These are phyloP conservation scores for Yponomeuta plumbellus DNA, from an alignment of 2,888 invertebrate genomes.

Conservation along the genomic window DNA sequence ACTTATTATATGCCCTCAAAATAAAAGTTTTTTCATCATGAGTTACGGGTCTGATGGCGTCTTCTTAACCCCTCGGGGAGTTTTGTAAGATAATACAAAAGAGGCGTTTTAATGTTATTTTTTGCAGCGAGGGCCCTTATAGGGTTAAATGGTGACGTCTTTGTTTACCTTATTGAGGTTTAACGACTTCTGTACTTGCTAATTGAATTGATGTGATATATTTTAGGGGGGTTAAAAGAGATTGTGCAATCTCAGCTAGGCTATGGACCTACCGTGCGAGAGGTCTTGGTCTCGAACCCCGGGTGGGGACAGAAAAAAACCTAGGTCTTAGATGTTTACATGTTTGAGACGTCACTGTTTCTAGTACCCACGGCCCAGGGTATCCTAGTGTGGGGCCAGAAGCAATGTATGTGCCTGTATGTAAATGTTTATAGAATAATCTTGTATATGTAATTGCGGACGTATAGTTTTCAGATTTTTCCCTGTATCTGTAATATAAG, in stretches of 20 bases:
- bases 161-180: neutral
- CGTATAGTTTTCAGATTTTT: too few relatives aligned
- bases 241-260: neutral
- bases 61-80: constrained; percentile 66
- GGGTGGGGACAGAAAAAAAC: too few relatives aligned
- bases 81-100: constrained; percentile 66
- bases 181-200: neutral
- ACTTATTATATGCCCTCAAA: constrained; percentile 36
- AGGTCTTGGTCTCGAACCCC: too few relatives aligned
- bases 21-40: constrained; percentile 75
- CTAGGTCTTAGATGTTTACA: too few relatives aligned
- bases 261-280: too few relatives aligned
- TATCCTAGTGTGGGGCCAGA: too few relatives aligned
- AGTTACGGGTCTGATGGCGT: constrained; percentile 70
- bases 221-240: neutral
- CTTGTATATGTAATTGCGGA: too few relatives aligned
- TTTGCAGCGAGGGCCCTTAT: constrained; percentile 26
- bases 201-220: neutral
- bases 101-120: constrained; percentile 15
- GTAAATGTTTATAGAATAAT: too few relatives aligned
- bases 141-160: constrained; percentile 16
- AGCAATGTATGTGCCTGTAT: too few relatives aligned
- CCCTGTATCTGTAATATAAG: too few relatives aligned
- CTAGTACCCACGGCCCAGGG: too few relatives aligned
- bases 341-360: too few relatives aligned